Evolutionary conservation across 2,797 vertebrate genomes (phyloP), one percentile per base, ranked within the genome.

Genomic region (Agapornis canus): DNA sequence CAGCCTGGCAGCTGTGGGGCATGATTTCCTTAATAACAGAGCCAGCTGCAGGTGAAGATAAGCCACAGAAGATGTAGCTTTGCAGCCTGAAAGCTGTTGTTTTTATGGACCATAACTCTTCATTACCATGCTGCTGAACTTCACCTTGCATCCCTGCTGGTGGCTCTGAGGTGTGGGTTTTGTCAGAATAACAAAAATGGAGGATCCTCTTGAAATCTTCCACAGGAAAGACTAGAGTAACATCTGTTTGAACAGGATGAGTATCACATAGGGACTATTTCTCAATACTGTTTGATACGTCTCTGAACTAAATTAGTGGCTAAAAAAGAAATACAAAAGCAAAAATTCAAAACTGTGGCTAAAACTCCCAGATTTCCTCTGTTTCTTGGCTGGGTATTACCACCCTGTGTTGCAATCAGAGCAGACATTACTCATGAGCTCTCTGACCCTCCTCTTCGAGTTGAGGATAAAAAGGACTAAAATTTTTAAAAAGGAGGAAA

Each of bases 361-460:
- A 76, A 52, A 18, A 77, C 48, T 32, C 27, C 4, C 39, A 66
- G 14, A 57, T 57, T 15, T 65, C 18, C 7, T 71, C 23, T 57
- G 6, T 70, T 73, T 85, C n/a, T 79, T 69, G 21, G 7, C 16
- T 78, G 22, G 11, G 4, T 35, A 18, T 90, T 90, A 64, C 11
- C 0, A 43, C 49, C 61, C 70, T 35, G 8, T 26, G 5, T 47
- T 71, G 15, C 17, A 68, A 31, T 7, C 47, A 71, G 52, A 57
- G 64, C 2, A 60, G 31, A 43, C 3, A 19, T 21, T 3, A 12
- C 39, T 60, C 27, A 48, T 1, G 0, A 68, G 39, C 11, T 59
- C 37, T 71, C 71, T 42, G 14, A 86, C 26, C 10, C 49, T 70
- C n/a, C 45, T 37, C 12, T 9, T 23, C 35, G 29, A 72, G 19